Percentiles rank a stretch among this genome's conserved stretches.
These are phyloP conservation scores for Delphinapterus leucas DNA, from an alignment of 2,113 vertebrate genomes.

Conservation along the genomic window DNA sequence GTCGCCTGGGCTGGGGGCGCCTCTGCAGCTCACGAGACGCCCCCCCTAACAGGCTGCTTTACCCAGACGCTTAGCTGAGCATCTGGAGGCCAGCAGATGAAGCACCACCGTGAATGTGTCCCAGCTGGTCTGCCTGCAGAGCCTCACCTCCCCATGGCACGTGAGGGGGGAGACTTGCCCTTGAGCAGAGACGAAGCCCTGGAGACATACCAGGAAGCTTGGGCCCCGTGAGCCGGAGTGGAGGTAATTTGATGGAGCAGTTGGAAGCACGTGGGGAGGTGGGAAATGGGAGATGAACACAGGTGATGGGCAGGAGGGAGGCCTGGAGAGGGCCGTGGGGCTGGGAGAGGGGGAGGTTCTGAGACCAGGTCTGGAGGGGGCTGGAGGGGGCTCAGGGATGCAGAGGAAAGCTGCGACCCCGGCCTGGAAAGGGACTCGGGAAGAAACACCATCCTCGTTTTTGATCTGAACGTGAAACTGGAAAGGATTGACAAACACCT, in stretches of 20 bases:
- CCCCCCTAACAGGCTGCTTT: rapidly evolving
- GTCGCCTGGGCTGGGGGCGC: background rate
- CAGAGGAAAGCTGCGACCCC: rapidly evolving
- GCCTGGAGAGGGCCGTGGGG: rapidly evolving
- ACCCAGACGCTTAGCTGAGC: background rate
- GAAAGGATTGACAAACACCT: background rate
- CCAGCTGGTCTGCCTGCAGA: background rate
- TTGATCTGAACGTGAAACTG: too few relatives aligned
- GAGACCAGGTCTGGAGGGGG: background rate
- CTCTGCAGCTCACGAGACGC: background rate
- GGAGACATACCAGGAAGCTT: too few relatives aligned
- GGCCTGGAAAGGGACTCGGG: background rate
- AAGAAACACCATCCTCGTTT: background rate
- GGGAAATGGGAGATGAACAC: background rate
- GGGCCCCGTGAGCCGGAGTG: background rate
- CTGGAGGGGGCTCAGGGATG: background rate
- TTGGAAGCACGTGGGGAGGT: background rate
- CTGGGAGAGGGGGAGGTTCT: background rate
- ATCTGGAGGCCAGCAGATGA: background rate
- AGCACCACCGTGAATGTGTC: rapidly evolving
- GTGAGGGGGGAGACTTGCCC: rapidly evolving
- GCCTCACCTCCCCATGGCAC: background rate
- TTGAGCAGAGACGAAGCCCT: background rate
- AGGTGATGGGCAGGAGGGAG: background rate
- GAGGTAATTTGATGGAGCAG: background rate